Conservation (phyloP, 2,888 invertebrate genomes). For the Eutolmus rufibarbis region DNA sequence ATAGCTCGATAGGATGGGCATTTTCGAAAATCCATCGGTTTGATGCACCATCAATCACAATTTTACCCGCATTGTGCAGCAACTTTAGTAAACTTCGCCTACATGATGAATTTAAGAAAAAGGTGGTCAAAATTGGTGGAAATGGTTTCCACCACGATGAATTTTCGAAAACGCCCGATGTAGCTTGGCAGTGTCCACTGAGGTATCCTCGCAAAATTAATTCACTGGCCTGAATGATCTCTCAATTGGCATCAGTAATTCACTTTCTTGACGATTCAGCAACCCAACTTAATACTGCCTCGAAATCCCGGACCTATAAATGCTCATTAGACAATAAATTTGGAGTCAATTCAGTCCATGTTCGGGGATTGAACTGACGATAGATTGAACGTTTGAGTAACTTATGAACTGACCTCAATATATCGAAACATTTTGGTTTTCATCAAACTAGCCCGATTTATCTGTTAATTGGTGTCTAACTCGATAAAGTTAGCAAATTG, state of each 20-base stretch:
- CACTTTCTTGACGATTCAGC: neutral
- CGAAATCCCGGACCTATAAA: neutral
- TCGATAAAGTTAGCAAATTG: neutral
- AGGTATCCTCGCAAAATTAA: neutral
- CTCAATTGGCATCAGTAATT: no score
- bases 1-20: neutral
- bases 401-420: neutral
- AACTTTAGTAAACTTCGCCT: no score
- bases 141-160: no score
- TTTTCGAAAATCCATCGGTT: no score
- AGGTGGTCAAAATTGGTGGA: no score
- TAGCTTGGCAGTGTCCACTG: neutral
- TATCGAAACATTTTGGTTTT: neutral
- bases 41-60: no score
- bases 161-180: no score
- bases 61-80: no score
- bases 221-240: no score
- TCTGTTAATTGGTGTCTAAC: neutral
- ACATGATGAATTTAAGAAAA: no score
- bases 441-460: neutral
- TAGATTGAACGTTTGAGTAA: neutral
- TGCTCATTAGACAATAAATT: neutral
- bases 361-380: neutral
- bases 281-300: neutral
- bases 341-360: neutral